phyloP scores from a whole-genome alignment of 2,888 invertebrate genomes.

The Trissonchulus latispiculum region DNA sequence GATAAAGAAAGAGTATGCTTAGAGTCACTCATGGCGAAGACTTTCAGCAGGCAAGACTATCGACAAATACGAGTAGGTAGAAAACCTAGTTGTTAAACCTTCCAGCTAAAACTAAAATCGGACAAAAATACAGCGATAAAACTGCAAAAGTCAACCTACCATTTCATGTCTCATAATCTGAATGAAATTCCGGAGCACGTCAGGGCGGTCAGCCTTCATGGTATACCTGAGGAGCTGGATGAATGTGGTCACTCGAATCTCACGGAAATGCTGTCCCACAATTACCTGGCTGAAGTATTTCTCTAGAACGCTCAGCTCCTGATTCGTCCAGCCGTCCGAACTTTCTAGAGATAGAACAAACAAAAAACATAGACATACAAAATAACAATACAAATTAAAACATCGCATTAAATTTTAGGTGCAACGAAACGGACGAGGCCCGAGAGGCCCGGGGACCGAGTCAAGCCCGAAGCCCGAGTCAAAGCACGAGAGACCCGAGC shows the following conservation, averaged over 20 bases:
- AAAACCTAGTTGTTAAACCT: no score
- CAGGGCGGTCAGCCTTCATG: not conserved
- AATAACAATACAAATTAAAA: no score
- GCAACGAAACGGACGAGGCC: no score
- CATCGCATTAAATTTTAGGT: no score
- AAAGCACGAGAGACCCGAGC: no score
- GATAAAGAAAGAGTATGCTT: no score
- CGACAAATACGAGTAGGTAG: no score
- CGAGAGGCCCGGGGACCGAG: no score
- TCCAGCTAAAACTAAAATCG: not conserved
- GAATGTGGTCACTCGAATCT: not conserved
- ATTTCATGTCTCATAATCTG: slow-evolving; percentile 1
- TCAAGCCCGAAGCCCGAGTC: no score
- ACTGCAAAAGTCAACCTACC: not conserved
- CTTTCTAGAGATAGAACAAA: not conserved
- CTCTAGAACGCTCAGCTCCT: not conserved
- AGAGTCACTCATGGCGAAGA: no score
- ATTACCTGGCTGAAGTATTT: slow-evolving; percentile 7
- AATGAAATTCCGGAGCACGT: slow-evolving; percentile 11
- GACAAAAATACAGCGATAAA: not conserved
- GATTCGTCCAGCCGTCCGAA: slow-evolving; percentile 2
- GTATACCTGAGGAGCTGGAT: not conserved
- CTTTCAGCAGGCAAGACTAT: no score
- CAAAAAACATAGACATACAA: no score
- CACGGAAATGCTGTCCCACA: slow-evolving; percentile 9